phyloP scores from a whole-genome alignment of 2,888 invertebrate genomes.

The Tetropium fuscum region DNA sequence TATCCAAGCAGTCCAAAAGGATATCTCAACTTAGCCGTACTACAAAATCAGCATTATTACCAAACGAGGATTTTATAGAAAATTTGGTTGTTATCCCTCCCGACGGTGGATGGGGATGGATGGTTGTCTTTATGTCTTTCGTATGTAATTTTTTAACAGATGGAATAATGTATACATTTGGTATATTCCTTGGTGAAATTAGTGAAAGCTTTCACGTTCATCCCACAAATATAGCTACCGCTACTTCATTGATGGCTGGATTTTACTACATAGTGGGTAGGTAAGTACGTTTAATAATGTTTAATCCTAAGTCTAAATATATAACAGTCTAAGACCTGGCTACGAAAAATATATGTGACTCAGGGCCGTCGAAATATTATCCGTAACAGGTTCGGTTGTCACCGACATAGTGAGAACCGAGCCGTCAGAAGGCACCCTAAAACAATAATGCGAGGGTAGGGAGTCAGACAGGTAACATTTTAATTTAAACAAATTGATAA shows the following conservation, averaged over 20 bases:
- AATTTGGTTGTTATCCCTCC: constrained; percentile 64
- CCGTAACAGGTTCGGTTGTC: no score
- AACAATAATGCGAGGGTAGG: no score
- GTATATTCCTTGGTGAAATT: constrained; percentile 67
- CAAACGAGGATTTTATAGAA: constrained; percentile 38
- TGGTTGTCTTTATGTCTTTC: constrained; percentile 70
- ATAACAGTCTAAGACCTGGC: no score
- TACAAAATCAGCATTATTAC: background rate
- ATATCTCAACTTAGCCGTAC: background rate
- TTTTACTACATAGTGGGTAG: constrained; percentile 57
- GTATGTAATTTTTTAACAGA: constrained; percentile 71
- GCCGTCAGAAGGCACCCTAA: no score
- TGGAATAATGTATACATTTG: constrained; percentile 71
- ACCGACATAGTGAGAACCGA: no score
- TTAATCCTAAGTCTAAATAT: constrained; percentile 1
- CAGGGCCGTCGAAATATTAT: no score
- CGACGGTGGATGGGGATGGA: constrained; percentile 75
- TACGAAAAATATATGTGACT: no score
- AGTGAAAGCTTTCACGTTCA: constrained; percentile 46
- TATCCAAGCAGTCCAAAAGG: background rate
- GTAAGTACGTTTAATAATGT: constrained; percentile 12
- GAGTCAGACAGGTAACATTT: no score
- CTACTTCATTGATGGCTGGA: constrained; percentile 55
- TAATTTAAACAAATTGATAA: no score
- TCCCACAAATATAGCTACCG: constrained; percentile 52